These are phyloP conservation scores for Ophiothrix spiculata DNA, from an alignment of 35 echinoderm and acorn worm genomes.

Conservation along the genomic window DNA sequence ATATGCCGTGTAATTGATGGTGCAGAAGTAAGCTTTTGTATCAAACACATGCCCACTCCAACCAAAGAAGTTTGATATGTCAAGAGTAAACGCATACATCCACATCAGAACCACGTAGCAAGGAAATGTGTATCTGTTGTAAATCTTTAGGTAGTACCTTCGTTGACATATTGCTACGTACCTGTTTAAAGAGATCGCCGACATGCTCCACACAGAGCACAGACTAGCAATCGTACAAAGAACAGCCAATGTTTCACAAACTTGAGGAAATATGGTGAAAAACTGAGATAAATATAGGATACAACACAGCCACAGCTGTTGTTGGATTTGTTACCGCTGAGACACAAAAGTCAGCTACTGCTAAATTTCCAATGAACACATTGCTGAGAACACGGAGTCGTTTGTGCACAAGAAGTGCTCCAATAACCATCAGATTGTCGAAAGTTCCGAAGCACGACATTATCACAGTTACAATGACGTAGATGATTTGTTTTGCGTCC, in stretches of 20 bases:
- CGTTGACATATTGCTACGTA: not conserved
- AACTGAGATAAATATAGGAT: too few relatives aligned
- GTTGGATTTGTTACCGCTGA: too few relatives aligned
- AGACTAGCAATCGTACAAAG: not conserved
- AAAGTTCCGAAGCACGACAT: too few relatives aligned
- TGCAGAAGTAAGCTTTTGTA: not conserved
- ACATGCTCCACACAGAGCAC: not conserved
- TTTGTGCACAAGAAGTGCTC: too few relatives aligned
- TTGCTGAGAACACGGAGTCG: too few relatives aligned
- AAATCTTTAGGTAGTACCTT: not conserved
- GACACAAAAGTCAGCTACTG: too few relatives aligned
- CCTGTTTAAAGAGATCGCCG: not conserved
- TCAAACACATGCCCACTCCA: not conserved
- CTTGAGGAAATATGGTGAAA: too few relatives aligned
- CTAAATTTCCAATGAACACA: too few relatives aligned
- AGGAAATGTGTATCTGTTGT: not conserved
- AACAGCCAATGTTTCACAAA: not conserved
- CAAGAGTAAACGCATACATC: not conserved
- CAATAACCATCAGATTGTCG: too few relatives aligned
- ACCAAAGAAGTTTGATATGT: not conserved
- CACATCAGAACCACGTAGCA: not conserved
- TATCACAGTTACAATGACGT: too few relatives aligned
- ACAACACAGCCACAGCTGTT: too few relatives aligned
- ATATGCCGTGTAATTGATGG: conserved; percentile 8
- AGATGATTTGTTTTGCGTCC: too few relatives aligned